A percentile compares a stretch with the other conserved stretches of the same genome.
phyloP scores from a whole-genome alignment of 2,113 vertebrate species.

The Lampris incognitus region DNA sequence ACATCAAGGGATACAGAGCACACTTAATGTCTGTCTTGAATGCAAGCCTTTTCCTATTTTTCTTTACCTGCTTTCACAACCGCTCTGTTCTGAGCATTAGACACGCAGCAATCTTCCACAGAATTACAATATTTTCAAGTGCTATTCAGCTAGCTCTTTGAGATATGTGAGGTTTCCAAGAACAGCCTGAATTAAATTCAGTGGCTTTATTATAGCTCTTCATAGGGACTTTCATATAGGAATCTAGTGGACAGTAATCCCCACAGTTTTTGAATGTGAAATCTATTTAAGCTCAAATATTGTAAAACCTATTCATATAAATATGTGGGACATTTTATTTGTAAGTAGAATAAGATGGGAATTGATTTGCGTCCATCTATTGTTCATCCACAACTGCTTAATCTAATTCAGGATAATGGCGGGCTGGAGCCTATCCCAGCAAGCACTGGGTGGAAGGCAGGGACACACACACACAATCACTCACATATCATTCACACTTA shows the following conservation, averaged over 20 bases:
- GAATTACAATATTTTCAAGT: conserved; percentile 11
- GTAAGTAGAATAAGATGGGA: no score
- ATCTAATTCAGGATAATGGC: no score
- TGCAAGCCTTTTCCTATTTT: conserved; percentile 10
- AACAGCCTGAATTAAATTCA: no score
- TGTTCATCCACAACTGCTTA: no score
- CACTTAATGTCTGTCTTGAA: neutral
- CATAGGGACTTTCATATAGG: neutral
- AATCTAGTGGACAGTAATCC: neutral
- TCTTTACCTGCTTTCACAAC: neutral
- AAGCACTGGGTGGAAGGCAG: no score
- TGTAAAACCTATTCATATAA: no score
- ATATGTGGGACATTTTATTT: no score
- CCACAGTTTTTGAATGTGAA: neutral
- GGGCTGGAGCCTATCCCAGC: no score
- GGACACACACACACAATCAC: no score
- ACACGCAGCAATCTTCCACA: neutral
- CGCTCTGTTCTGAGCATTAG: neutral
- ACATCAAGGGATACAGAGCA: neutral
- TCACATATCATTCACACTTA: no score
- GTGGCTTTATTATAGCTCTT: neutral
- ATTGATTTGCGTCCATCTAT: no score
- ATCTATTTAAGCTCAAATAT: no score
- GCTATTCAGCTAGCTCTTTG: neutral
- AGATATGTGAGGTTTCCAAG: neutral